Conservation (phyloP, 1,140 invertebrate genomes). For the Micrasema longulum region DNA sequence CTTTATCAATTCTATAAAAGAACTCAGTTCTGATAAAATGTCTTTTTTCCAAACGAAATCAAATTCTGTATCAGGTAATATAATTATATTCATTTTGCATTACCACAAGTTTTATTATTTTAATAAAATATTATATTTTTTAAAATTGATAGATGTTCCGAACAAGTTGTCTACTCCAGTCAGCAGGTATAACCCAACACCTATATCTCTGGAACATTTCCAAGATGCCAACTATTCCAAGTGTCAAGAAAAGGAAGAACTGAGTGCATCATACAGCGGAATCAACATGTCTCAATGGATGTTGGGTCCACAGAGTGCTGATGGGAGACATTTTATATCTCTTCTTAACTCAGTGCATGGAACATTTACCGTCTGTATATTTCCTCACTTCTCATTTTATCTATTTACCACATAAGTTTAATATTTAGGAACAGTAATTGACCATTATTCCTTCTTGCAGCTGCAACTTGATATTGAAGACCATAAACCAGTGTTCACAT, state of each 20-base stretch:
- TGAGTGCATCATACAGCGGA: neutral
- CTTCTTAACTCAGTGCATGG: slow-evolving; percentile 41
- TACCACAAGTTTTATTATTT: too few species aligned
- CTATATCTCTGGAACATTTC: slow-evolving; percentile 35
- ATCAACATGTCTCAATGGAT: slow-evolving; percentile 37
- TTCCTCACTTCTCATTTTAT: neutral
- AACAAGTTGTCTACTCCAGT: slow-evolving; percentile 44
- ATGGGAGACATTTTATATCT: slow-evolving; percentile 48
- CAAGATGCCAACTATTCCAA: slow-evolving; percentile 34
- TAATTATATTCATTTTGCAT: neutral
- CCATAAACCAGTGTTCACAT: slow-evolving; percentile 37
- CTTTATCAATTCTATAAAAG: slow-evolving; percentile 44
- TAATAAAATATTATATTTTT: too few species aligned
- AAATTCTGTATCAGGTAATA: slow-evolving; percentile 46
- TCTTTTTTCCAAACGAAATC: slow-evolving; percentile 45
- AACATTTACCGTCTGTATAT: slow-evolving; percentile 36
- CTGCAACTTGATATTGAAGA: slow-evolving; percentile 47
- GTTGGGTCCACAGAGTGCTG: slow-evolving; percentile 44
- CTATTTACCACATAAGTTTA: neutral
- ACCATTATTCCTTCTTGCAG: slow-evolving; percentile 21
- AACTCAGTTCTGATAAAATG: slow-evolving; percentile 48
- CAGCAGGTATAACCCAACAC: slow-evolving; percentile 46
- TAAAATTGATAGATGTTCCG: slow-evolving; percentile 44
- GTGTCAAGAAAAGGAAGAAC: slow-evolving; percentile 26
- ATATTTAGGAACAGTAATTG: neutral